These are phyloP conservation scores for Peromyscus aztecus DNA, from an alignment of 2,797 vertebrate species.

Conservation along the genomic window DNA sequence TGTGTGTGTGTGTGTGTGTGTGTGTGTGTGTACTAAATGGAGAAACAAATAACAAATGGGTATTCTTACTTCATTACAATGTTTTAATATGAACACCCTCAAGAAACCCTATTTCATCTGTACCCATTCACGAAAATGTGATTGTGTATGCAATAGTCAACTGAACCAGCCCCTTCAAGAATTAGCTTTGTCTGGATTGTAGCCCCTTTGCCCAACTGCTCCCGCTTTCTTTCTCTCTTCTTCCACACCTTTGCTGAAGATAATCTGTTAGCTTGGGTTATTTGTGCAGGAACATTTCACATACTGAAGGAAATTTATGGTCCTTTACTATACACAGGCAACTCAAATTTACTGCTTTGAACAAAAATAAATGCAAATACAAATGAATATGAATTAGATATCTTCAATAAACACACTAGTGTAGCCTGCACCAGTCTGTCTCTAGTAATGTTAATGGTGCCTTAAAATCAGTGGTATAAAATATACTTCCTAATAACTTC, in stretches of 20 bases:
- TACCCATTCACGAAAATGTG: background rate
- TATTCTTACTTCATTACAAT: background rate
- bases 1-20: too few relatives aligned
- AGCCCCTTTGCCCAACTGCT: background rate
- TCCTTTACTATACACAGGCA: background rate
- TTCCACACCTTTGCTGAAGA: background rate
- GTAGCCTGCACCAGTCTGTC: background rate
- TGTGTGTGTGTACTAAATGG: background rate
- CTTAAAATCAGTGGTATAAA: conserved; percentile 46
- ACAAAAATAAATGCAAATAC: background rate
- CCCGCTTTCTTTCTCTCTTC: background rate
- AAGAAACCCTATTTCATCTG: background rate
- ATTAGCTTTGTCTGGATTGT: background rate
- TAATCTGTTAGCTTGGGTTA: background rate
- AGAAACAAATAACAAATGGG: background rate
- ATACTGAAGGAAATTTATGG: background rate
- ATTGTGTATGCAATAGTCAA: background rate
- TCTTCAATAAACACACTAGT: background rate
- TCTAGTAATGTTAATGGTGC: conserved; percentile 51
- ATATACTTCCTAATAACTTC: background rate
- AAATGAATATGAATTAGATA: background rate
- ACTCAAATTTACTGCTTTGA: background rate
- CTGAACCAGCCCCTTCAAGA: background rate
- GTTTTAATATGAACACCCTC: background rate
- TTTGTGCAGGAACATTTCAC: background rate